Conservation (phyloP, 2,888 invertebrate genomes). For the Yponomeuta malinellus region DNA sequence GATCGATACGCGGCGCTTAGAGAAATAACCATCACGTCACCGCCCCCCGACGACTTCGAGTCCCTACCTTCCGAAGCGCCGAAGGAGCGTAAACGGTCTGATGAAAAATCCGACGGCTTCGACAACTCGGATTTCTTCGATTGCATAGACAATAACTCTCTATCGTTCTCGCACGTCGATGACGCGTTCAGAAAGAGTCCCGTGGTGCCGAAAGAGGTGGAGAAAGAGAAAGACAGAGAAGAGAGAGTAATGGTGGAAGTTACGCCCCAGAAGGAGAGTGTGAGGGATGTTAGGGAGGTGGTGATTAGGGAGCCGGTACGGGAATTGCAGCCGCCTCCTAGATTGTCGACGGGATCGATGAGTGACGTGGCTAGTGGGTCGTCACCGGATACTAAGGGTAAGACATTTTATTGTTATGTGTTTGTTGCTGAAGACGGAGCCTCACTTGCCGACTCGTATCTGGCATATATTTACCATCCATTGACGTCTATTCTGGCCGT, state of each 20-base stretch:
- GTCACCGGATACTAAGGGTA: slow-evolving; percentile 78
- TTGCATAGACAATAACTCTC: slow-evolving; percentile 69
- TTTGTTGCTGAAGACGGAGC: background rate
- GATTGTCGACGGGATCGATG: slow-evolving; percentile 77
- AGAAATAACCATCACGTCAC: slow-evolving; percentile 80
- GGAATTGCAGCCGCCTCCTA: slow-evolving; percentile 52
- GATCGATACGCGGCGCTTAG: slow-evolving; percentile 89
- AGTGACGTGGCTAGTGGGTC: slow-evolving; percentile 80
- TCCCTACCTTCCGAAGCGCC: slow-evolving; percentile 64
- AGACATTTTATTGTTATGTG: background rate
- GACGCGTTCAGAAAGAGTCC: slow-evolving; percentile 71
- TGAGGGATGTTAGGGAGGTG: slow-evolving; percentile 19
- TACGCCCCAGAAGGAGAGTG: slow-evolving; percentile 33
- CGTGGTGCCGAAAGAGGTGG: slow-evolving; percentile 37
- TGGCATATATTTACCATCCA: no score
- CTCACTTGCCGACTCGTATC: no score
- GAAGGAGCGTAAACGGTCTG: slow-evolving; percentile 67
- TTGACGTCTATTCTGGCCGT: no score
- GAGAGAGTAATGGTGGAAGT: slow-evolving; percentile 42
- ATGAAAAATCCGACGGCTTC: slow-evolving; percentile 71
- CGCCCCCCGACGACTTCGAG: slow-evolving; percentile 74
- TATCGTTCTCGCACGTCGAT: slow-evolving; percentile 67
- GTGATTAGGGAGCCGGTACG: slow-evolving; percentile 24
- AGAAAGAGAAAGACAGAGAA: slow-evolving; percentile 57
- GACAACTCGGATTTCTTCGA: slow-evolving; percentile 72